Conservation (phyloP, 35 echinoderm and acorn worm genomes). For the Eucidaris tribuloides region DNA sequence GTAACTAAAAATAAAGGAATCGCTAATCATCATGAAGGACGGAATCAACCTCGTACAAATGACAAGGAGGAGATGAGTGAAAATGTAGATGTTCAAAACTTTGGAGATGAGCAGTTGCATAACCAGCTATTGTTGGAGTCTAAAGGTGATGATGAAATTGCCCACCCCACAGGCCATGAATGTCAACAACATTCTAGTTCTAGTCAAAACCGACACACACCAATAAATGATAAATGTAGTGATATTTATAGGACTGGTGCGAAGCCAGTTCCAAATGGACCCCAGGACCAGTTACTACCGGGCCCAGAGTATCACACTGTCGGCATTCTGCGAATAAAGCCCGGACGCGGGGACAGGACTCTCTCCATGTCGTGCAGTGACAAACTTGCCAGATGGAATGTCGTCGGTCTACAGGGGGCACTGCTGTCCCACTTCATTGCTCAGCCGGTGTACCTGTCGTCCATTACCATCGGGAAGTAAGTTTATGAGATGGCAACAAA, state of each 20-base stretch:
- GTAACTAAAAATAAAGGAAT: no score
- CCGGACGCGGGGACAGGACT: constrained; percentile 73
- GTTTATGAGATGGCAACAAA: no score
- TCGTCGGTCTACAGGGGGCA: constrained; percentile 85
- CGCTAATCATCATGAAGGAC: no score
- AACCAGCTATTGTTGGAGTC: not conserved
- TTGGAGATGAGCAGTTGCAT: not conserved
- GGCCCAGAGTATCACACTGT: constrained; percentile 73
- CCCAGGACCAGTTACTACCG: constrained; percentile 35
- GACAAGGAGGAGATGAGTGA: no score
- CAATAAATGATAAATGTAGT: not conserved
- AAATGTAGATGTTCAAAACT: not conserved
- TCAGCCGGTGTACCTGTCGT: constrained; percentile 50
- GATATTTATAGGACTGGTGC: constrained; percentile 92
- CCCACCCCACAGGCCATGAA: not conserved
- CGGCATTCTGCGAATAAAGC: constrained; percentile 70
- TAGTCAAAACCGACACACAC: not conserved
- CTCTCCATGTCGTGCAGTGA: constrained; percentile 96
- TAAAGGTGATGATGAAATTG: not conserved
- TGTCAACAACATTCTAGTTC: not conserved
- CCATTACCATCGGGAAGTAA: constrained; percentile 74
- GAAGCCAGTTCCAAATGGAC: constrained; percentile 72
- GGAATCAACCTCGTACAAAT: no score
- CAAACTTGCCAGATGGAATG: constrained; percentile 88
- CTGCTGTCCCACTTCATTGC: constrained; percentile 83